phyloP scores from a whole-genome alignment of 2,888 invertebrate genomes.

The Camptogramma bilineatum region DNA sequence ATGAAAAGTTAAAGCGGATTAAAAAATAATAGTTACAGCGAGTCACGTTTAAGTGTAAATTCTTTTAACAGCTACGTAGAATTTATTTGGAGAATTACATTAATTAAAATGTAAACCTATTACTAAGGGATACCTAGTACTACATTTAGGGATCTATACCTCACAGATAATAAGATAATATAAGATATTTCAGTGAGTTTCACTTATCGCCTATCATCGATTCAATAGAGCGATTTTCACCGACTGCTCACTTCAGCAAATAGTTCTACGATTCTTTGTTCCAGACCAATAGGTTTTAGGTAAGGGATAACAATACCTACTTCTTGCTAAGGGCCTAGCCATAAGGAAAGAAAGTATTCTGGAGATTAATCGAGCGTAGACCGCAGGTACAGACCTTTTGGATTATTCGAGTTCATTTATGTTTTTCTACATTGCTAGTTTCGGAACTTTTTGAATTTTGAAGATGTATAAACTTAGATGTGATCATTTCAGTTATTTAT shows the following conservation, averaged over 20 bases:
- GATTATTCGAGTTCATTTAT: conserved; percentile 25
- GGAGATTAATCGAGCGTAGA: conserved; percentile 40
- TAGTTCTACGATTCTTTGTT: conserved; percentile 32
- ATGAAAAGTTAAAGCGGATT: background rate
- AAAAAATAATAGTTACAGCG: background rate
- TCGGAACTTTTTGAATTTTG: conserved; percentile 3
- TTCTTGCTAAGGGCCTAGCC: conserved; percentile 29
- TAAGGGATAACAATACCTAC: conserved; percentile 36
- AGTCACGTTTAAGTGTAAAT: background rate
- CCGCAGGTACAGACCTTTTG: conserved; percentile 34
- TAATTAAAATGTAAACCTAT: background rate
- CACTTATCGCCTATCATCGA: conserved; percentile 16
- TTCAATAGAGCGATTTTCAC: conserved; percentile 30
- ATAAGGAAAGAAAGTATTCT: conserved; percentile 35
- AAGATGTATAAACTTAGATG: conserved; percentile 16
- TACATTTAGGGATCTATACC: no score
- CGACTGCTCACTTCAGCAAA: conserved; percentile 26
- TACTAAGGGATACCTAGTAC: no score
- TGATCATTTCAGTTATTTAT: background rate
- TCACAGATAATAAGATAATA: no score
- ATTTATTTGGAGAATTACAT: background rate
- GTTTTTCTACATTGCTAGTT: conserved; percentile 4
- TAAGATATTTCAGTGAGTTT: conserved; percentile 21
- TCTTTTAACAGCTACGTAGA: background rate
- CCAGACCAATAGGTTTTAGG: conserved; percentile 35